These are phyloP conservation scores for Mycalesis mineus DNA, from an alignment of 2,888 invertebrate genomes.

Conservation along the genomic window DNA sequence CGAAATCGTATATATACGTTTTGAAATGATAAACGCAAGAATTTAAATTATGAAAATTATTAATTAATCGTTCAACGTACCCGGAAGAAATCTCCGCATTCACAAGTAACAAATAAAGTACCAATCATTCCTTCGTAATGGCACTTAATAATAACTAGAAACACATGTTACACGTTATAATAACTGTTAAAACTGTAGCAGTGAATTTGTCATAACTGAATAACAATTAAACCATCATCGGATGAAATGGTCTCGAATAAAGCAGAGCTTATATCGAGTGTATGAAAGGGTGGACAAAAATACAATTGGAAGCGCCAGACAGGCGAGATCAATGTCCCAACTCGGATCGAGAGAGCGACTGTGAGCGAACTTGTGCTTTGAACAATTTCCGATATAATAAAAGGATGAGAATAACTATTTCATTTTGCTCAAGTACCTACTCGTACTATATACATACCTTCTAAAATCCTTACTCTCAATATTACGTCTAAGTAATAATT, in stretches of 20 bases:
- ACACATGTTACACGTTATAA: constrained; percentile 6
- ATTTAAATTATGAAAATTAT: too few relatives aligned
- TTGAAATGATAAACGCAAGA: too few relatives aligned
- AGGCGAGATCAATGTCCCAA: constrained; percentile 57
- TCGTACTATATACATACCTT: too few relatives aligned
- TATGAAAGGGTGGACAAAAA: constrained; percentile 33
- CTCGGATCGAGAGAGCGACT: constrained; percentile 40
- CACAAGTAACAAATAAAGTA: background rate
- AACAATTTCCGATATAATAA: background rate
- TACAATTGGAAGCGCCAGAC: constrained; percentile 51
- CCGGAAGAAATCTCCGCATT: background rate
- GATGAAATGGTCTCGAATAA: constrained; percentile 17
- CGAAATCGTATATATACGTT: too few relatives aligned
- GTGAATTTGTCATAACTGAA: constrained; percentile 26
- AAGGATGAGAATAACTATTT: background rate
- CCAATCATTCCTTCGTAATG: background rate
- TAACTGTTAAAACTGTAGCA: constrained; percentile 17
- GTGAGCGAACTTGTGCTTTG: constrained; percentile 1
- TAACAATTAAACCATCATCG: constrained; percentile 27
- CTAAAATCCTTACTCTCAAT: too few relatives aligned
- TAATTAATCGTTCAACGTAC: too few relatives aligned
- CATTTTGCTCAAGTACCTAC: too few relatives aligned
- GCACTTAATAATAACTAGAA: constrained; percentile 14
- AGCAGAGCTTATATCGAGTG: constrained; percentile 22
- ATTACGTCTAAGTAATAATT: too few relatives aligned